Base-by-base conservation (phyloP, 2,113 vertebrate species). In the Ahaetulla prasina region DNA sequence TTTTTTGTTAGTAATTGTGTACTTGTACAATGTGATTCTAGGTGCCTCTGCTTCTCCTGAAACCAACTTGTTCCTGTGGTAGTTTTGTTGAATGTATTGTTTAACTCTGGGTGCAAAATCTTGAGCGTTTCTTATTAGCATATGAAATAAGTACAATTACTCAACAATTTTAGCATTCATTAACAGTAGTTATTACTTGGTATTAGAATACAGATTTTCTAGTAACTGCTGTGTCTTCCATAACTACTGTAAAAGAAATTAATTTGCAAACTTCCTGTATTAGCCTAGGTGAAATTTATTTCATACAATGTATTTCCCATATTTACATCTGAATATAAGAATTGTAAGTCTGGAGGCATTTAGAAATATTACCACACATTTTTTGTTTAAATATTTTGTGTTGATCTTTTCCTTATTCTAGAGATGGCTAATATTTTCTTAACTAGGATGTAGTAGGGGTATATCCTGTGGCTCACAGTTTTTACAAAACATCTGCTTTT, bases 401-500 rank as follows among this genome's bases (percentile, higher is more conserved):
- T 87, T 85, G 20, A 30, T 49, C 16, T 52, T 87, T 7, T 85
- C 27, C n/a, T 91, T 30, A 63, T 87, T 63, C 87, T 87, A 47
- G 22, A 91, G 85, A 20, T 49, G 0, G 20, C 50, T 95, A 89
- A 93, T 23, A 3, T 91, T 93, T 8, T 90, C 22, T 94, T 45
- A 92, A 16, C 11, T 88, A 93, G 87, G 49, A 96, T 93, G 90
- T 35, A 92, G 91, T 95, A 92, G 93, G 95, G 94, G 85, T 80
- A 94, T 86, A 94, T 94, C 90, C 0, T 45, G 92, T 92, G 57
- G 47, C n/a, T 39, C 25, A 39, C 47, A 52, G n/a, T 50, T 96
- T 95, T 74, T 87, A 93, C 6, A 88, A 90, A 95, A 87, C 93
- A 93, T 89, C 52, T 96, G 96, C 96, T 97, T 97, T 94, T 94